These are phyloP conservation scores for Hippoglossus stenolepis DNA, from an alignment of 2,113 vertebrate genomes.

Conservation along the genomic window DNA sequence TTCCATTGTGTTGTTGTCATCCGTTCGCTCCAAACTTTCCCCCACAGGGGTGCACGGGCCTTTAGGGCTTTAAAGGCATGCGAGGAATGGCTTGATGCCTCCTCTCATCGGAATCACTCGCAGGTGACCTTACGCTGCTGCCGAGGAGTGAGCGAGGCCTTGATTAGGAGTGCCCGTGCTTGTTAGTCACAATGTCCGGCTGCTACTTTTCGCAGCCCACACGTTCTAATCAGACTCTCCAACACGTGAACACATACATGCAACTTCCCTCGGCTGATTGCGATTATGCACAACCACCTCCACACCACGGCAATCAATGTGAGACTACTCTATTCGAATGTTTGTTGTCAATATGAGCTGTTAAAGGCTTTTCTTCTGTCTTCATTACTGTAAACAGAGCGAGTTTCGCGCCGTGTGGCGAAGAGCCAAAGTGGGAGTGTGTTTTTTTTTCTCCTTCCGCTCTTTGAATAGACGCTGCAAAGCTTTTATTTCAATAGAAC, in stretches of 20 bases:
- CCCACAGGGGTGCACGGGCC: no score
- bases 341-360: constrained; percentile 17
- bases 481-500: neutral
- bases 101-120: constrained; percentile 29
- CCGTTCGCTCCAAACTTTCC: neutral
- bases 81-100: constrained; percentile 28
- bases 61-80: constrained; percentile 37
- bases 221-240: constrained; percentile 49
- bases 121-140: neutral
- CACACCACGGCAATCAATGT: constrained; percentile 39
- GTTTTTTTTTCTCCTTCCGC: neutral
- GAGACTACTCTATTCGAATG: neutral
- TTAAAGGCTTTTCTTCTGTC: constrained; percentile 20
- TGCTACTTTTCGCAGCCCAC: constrained; percentile 50
- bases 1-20: neutral
- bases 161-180: constrained; percentile 66
- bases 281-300: constrained; percentile 19
- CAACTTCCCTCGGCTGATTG: constrained; percentile 24
- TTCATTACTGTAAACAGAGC: neutral
- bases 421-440: neutral
- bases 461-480: neutral
- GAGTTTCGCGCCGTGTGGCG: neutral
- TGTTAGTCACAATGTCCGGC: constrained; percentile 53
- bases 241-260: neutral
- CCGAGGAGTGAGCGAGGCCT: constrained; percentile 49